These are phyloP conservation scores for Mobula birostris DNA, from an alignment of 2,113 vertebrate genomes.

Conservation along the genomic window DNA sequence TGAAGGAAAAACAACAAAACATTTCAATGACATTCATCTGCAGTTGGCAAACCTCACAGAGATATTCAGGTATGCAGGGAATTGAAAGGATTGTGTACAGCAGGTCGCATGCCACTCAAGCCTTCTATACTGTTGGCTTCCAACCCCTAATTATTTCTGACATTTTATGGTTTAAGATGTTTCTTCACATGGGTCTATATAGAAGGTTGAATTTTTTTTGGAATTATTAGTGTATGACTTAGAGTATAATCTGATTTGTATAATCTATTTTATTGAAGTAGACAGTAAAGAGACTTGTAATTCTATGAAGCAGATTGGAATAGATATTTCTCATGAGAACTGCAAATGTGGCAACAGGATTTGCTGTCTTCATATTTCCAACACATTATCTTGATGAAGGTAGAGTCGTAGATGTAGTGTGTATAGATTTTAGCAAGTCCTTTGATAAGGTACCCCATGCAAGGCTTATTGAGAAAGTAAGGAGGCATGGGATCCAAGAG, in stretches of 20 bases:
- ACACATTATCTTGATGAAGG: neutral
- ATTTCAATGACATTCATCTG: conserved; percentile 27
- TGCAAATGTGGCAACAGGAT: neutral
- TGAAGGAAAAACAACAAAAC: neutral
- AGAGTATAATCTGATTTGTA: neutral
- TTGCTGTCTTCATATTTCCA: neutral
- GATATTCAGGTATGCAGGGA: neutral
- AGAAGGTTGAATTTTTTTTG: neutral
- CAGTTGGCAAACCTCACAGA: neutral
- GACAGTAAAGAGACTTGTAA: neutral
- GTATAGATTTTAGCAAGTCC: no score
- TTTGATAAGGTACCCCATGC: no score
- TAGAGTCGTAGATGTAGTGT: no score
- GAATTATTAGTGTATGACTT: no score
- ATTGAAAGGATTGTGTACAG: neutral
- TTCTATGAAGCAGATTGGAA: neutral
- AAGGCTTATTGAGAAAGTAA: no score
- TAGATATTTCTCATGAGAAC: neutral
- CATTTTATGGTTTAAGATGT: neutral
- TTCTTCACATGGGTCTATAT: neutral
- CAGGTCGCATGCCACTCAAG: neutral
- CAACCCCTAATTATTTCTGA: neutral
- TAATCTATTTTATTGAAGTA: neutral
- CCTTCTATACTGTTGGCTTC: no score
- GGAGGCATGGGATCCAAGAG: no score